Evolutionary conservation across 2,888 invertebrate species (phyloP).

Genomic region (Parascotia fuliginaria): DNA sequence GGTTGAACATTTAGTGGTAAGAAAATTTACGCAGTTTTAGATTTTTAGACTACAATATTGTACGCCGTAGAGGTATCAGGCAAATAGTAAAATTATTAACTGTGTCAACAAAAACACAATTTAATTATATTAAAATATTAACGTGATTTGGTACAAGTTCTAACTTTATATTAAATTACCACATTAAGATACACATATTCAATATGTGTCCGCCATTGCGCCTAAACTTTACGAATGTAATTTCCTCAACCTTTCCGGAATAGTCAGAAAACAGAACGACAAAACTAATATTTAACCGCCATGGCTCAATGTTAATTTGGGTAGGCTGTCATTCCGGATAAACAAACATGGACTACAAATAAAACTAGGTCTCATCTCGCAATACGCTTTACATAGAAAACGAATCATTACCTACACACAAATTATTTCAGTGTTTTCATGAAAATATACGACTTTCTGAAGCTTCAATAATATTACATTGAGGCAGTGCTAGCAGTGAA

Average conservation of each 20-base stretch:
- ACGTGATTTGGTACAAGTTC: no score
- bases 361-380: constrained; percentile 19
- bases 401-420: not conserved
- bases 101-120: no score
- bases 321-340: constrained; percentile 17
- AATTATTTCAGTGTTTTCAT: not conserved
- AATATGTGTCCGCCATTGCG: not conserved
- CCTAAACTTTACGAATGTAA: constrained; percentile 13
- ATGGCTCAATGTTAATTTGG: constrained; percentile 37
- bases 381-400: constrained; percentile 15
- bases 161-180: no score
- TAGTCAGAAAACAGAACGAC: constrained; percentile 12
- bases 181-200: no score
- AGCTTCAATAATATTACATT: not conserved
- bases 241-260: constrained; percentile 4
- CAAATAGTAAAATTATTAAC: no score
- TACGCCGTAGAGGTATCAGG: no score
- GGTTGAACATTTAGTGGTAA: not conserved
- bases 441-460: not conserved
- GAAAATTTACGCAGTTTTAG: no score
- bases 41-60: no score
- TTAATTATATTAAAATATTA: no score
- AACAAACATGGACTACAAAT: constrained; percentile 35
- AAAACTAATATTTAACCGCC: constrained; percentile 29
- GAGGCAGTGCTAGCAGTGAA: not conserved